Base-by-base conservation (phyloP, 35 echinoderm and acorn worm species). In the Lytechinus variegatus region DNA sequence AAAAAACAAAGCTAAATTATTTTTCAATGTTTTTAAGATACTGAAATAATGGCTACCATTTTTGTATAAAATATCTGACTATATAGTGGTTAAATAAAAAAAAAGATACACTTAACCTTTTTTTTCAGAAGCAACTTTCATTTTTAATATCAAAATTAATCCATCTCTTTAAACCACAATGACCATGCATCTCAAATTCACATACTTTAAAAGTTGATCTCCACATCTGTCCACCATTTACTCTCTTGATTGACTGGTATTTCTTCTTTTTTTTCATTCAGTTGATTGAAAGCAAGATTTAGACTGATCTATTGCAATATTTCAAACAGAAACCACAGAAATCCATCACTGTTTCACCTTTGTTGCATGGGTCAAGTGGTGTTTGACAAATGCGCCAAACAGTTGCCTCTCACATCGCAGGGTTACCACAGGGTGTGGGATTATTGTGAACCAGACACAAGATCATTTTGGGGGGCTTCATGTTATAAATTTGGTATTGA, bases 301-400 rank as follows among this genome's bases (percentile, higher is more conserved):
- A 79, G 66, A 6, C 66, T 24, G 66, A 79, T 79, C 66, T 79
- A 79, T 79, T 79, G 66, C 66, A 79, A 79, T 79, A 79, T n/a
- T 79, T 79, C 66, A 79, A 79, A 79, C 66, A 79, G 66, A 79
- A 79, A 79, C 66, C 66, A 79, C 66, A 3, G n/a, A 79, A 79
- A 79, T 79, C 66, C 66, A 79, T 79, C 66, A 79, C n/a, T 79
- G 66, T 79, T 79, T 79, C 66, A 79, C 66, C 66, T 79, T 79
- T 16, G 66, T 24, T 79, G 66, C 66, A 79, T 24, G 66, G 66
- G 66, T 79, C 66, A 79, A 79, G 66, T 79, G 66, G 66, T 24
- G 24, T 79, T 79, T 79, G 66, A 79, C 66, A 79, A 79, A 79
- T 79, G 66, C 66, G 66, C 66, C 66, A 79, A 79, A 79, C 66